These are phyloP conservation scores for Melieria crassipennis DNA, from an alignment of 2,888 invertebrate genomes.

Conservation along the genomic window DNA sequence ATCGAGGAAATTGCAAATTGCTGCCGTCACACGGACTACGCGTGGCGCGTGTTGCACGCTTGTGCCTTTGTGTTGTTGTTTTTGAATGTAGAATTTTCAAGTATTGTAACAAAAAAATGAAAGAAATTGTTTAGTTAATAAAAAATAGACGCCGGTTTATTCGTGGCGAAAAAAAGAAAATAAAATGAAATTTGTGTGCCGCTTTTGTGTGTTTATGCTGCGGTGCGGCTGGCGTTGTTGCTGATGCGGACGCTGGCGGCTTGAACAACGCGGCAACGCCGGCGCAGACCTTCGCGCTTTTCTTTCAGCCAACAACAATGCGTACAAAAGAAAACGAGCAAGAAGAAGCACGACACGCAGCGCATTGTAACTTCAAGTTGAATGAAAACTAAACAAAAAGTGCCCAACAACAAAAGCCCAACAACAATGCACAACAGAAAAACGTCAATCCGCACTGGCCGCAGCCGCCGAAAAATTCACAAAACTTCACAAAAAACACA, in stretches of 20 bases:
- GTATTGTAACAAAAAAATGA: too few species aligned
- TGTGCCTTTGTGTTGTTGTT: too few species aligned
- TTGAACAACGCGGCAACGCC: not conserved
- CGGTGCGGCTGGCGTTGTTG: conserved; percentile 5
- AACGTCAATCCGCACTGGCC: not conserved
- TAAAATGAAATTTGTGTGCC: not conserved
- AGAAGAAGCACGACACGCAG: not conserved
- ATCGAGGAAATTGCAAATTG: too few species aligned
- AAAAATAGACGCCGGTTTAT: not conserved
- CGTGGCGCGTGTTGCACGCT: too few species aligned
- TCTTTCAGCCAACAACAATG: conserved; percentile 14
- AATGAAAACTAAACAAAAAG: not conserved
- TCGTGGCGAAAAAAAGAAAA: not conserved
- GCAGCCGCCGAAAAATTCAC: not conserved
- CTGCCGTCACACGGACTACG: too few species aligned
- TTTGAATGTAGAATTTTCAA: too few species aligned
- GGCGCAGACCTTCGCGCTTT: conserved; percentile 39
- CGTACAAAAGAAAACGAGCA: not conserved
- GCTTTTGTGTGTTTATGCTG: conserved; percentile 7
- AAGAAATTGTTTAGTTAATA: not conserved
- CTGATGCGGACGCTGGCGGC: not conserved
- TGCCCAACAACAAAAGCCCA: not conserved
- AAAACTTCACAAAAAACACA: not conserved
- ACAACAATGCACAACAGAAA: not conserved
- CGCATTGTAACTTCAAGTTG: not conserved